Evolutionary conservation across 1,140 invertebrate species (phyloP).

Genomic region (Sarcophaga peregrina): DNA sequence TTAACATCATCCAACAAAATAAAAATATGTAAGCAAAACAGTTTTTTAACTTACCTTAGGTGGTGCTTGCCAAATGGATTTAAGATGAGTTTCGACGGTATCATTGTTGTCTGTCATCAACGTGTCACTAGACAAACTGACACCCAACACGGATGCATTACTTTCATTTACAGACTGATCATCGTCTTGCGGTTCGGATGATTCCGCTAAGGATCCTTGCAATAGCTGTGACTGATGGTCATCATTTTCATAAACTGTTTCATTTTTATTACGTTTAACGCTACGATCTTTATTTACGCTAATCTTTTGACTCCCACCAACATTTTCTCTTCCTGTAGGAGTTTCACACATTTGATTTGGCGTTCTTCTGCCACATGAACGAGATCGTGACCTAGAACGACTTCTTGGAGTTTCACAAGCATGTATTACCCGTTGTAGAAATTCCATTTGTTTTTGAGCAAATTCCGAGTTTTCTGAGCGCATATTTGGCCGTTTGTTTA

Average conservation of each 20-base stretch:
- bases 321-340: background rate
- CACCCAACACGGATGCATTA: background rate
- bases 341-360: background rate
- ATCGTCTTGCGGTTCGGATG: background rate
- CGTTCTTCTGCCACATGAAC: background rate
- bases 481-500: slow-evolving; percentile 59
- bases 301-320: background rate
- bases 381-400: background rate
- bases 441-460: slow-evolving; percentile 70
- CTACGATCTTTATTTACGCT: background rate
- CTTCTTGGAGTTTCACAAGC: background rate
- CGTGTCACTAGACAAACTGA: background rate
- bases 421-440: slow-evolving; percentile 66
- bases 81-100: slow-evolving; percentile 48
- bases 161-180: slow-evolving; percentile 3
- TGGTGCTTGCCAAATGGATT: slow-evolving; percentile 47
- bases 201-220: background rate
- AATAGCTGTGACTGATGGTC: slow-evolving; percentile 1
- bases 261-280: background rate
- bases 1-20: no score
- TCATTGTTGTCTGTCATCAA: slow-evolving; percentile 41
- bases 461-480: slow-evolving; percentile 72
- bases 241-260: background rate
- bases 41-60: slow-evolving; percentile 50
- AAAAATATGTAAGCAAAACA: no score